These are phyloP conservation scores for Daphoenositta chrysoptera DNA, from an alignment of 2,113 vertebrate genomes.

Conservation along the genomic window DNA sequence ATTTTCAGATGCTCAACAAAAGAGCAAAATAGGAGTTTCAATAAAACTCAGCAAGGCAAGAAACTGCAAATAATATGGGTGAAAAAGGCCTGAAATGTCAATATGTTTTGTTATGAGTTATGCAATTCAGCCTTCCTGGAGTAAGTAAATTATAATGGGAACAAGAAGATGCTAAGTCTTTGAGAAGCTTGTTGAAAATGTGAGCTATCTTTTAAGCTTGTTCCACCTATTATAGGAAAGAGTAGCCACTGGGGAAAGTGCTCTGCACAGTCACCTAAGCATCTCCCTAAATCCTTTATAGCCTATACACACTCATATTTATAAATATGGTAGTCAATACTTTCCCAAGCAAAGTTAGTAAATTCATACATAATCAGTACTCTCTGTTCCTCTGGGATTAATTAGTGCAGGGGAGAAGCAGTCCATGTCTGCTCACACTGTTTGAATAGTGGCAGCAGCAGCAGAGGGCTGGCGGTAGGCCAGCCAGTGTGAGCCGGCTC, in stretches of 20 bases:
- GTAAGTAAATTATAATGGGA: slow-evolving; percentile 45
- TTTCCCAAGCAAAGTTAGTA: not conserved
- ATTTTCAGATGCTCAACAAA: slow-evolving; percentile 64
- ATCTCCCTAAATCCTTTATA: not conserved
- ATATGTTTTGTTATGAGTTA: slow-evolving; percentile 58
- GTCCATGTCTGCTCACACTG: not conserved
- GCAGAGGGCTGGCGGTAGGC: not conserved
- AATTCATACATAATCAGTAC: not conserved
- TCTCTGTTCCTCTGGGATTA: not conserved
- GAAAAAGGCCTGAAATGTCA: slow-evolving; percentile 69
- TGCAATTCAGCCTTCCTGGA: slow-evolving; percentile 14
- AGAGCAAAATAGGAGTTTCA: slow-evolving; percentile 65
- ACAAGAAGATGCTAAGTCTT: not conserved
- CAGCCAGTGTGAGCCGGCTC: not conserved
- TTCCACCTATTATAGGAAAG: not conserved
- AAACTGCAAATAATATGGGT: slow-evolving; percentile 55
- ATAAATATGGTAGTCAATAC: not conserved
- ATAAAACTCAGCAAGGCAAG: slow-evolving; percentile 66
- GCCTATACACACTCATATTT: not conserved
- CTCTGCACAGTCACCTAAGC: not conserved
- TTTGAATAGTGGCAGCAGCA: not conserved
- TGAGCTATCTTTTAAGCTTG: not conserved
- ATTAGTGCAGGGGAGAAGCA: not conserved
- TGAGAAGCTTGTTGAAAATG: not conserved
- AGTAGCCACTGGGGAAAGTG: not conserved